Evolutionary conservation across 2,888 invertebrate species (phyloP).

Genomic region (Alcis repandata): DNA sequence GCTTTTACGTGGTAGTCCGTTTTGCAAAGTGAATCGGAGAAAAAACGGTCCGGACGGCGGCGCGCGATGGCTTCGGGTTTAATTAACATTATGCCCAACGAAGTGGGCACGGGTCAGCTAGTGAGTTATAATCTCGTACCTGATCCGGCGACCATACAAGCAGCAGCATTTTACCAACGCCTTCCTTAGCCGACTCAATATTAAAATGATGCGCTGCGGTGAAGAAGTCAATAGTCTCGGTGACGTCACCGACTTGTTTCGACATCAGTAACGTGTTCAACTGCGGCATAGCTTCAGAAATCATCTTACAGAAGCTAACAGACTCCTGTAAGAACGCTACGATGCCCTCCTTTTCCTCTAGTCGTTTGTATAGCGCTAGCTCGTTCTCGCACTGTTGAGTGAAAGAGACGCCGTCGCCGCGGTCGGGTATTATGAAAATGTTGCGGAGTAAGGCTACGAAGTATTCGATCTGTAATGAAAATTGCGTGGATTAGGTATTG

Average conservation of each 20-base stretch:
- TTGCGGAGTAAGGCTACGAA: conserved; percentile 79
- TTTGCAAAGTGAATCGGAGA: too few relatives aligned
- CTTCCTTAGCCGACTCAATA: conserved; percentile 90
- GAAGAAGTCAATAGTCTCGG: conserved; percentile 96
- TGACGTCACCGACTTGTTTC: conserved; percentile 91
- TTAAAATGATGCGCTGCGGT: conserved; percentile 93
- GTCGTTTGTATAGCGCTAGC: conserved; percentile 80
- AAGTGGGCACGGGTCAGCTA: too few relatives aligned
- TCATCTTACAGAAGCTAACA: conserved; percentile 81
- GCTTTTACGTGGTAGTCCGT: too few relatives aligned
- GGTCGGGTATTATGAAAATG: conserved; percentile 75
- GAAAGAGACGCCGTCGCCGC: conserved; percentile 62
- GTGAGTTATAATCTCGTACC: conserved; percentile 66
- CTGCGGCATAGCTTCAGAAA: conserved; percentile 82
- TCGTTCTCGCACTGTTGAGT: conserved; percentile 79
- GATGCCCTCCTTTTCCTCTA: conserved; percentile 87
- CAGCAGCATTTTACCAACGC: conserved; percentile 91
- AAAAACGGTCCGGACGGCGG: too few relatives aligned
- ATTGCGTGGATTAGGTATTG: too few relatives aligned
- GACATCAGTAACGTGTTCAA: conserved; percentile 91
- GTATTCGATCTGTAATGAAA: conserved; percentile 73
- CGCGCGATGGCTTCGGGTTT: too few relatives aligned
- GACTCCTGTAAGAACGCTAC: conserved; percentile 91
- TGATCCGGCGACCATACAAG: conserved; percentile 94
- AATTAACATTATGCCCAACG: too few relatives aligned